Evolutionary conservation across 2,797 vertebrate species (phyloP).

Genomic region (Halcyon badia): DNA sequence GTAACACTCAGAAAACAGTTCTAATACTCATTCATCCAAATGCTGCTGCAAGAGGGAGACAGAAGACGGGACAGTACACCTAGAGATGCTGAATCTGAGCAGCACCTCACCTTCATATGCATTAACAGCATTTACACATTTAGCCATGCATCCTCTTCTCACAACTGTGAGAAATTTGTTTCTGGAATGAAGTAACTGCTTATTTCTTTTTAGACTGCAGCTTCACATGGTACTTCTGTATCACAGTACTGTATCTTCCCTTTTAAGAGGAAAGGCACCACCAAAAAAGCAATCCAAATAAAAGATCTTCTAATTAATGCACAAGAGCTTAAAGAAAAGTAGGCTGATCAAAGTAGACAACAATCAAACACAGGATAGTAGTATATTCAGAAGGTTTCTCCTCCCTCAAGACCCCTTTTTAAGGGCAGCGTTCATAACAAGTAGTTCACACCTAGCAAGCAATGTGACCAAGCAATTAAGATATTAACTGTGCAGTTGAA

Average conservation of each 20-base stretch:
- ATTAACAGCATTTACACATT: not conserved
- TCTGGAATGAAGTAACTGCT: not conserved
- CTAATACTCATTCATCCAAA: not conserved
- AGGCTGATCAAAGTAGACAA: not conserved
- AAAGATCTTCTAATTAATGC: not conserved
- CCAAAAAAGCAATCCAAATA: not conserved
- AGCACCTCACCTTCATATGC: not conserved
- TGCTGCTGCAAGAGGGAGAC: not conserved
- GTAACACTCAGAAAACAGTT: slow-evolving; percentile 37
- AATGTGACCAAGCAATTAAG: not conserved
- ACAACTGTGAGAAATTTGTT: not conserved
- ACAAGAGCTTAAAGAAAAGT: not conserved
- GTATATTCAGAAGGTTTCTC: not conserved
- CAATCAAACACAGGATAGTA: not conserved
- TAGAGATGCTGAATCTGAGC: not conserved
- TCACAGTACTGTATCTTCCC: not conserved
- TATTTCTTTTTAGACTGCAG: not conserved
- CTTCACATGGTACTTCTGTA: not conserved
- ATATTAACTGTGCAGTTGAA: not conserved
- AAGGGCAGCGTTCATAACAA: not conserved
- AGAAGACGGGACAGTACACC: not conserved
- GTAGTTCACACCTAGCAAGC: not conserved
- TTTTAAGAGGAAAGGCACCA: not conserved
- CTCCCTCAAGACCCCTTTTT: not conserved
- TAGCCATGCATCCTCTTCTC: not conserved